Percentiles rank a stretch among this genome's conserved stretches.
These are phyloP conservation scores for Mechanitis messenoides DNA, from an alignment of 2,888 invertebrate species.

Conservation along the genomic window DNA sequence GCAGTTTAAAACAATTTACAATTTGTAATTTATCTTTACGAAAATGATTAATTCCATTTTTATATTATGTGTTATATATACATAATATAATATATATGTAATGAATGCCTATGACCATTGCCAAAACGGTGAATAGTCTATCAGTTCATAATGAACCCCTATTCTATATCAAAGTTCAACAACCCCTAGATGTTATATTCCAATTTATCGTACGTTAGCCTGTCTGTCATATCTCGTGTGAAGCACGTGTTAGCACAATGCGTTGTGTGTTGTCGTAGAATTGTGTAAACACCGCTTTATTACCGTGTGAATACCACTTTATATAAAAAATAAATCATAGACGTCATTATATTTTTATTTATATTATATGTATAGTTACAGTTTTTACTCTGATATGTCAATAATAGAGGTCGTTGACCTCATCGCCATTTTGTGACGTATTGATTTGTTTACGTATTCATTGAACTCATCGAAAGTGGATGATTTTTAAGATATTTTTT, in stretches of 20 bases:
- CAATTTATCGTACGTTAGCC: conserved; percentile 52
- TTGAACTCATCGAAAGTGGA: conserved; percentile 4
- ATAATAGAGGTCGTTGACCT: not conserved
- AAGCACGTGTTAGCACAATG: not conserved
- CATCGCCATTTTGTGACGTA: not conserved
- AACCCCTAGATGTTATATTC: conserved; percentile 40
- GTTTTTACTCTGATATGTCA: not conserved
- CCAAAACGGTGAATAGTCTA: conserved; percentile 9
- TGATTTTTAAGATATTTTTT: conserved; percentile 2
- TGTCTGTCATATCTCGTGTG: conserved; percentile 11
- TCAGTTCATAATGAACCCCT: conserved; percentile 36
- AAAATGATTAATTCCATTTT: no score
- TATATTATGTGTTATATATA: no score
- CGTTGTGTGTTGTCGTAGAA: conserved; percentile 22
- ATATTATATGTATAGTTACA: no score
- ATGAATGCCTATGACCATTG: no score
- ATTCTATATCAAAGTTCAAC: conserved; percentile 36
- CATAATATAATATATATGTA: no score
- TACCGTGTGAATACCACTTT: no score
- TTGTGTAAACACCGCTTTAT: not conserved
- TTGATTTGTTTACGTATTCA: conserved; percentile 1
- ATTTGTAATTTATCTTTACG: no score
- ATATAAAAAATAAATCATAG: no score
- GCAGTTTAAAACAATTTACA: no score
- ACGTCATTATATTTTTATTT: no score